Base-by-base conservation (phyloP, 2,113 vertebrate genomes). In the Hyaena hyaena region DNA sequence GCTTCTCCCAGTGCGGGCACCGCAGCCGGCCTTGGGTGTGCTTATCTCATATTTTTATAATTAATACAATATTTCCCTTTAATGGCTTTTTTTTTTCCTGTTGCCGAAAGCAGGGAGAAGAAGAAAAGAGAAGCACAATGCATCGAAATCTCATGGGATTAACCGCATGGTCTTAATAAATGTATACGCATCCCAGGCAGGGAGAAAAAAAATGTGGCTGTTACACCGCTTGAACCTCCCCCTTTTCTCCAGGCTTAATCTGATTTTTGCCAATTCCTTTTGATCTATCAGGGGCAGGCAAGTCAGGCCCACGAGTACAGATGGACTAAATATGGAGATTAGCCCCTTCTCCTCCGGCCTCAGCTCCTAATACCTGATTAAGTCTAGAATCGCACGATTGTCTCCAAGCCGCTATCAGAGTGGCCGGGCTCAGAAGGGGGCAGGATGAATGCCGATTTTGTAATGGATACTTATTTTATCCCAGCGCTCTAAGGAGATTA, bases 401-500 rank as follows among this genome's bases (percentile, higher is more conserved):
- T 99, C 99, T 99, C 98, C 68, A 89, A 98, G 98, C 99, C 98
- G 99, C 99, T 99, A 99, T 99, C 99, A 99, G 99, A 99, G 99
- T 99, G 98, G 99, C 98, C 98, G 96, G 98, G 98, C 99, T 98
- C 99, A 98, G 98, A 98, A 99, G 98, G 99, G 98, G 99, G 99
- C 99, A 99, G 99, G 99, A 99, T 99, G 99, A 99, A 99, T 99
- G 99, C 99, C 98, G 99, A 99, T 99, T 99, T 99, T 98, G 99
- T 99, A 99, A 99, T 99, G 99, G 99, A 99, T 99, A 99, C 99
- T 99, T 99, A 99, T 99, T 99, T 99, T 99, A 99, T 99, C 99
- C 99, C 98, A 98, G 99, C 99, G 98, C 99, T 99, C 99, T 99
- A 99, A 99, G 99, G 99, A 99, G 99, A 99, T 99, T 99, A 99